Evolutionary conservation across 2,113 vertebrate species (phyloP).

Genomic region (Trogon surrucura): DNA sequence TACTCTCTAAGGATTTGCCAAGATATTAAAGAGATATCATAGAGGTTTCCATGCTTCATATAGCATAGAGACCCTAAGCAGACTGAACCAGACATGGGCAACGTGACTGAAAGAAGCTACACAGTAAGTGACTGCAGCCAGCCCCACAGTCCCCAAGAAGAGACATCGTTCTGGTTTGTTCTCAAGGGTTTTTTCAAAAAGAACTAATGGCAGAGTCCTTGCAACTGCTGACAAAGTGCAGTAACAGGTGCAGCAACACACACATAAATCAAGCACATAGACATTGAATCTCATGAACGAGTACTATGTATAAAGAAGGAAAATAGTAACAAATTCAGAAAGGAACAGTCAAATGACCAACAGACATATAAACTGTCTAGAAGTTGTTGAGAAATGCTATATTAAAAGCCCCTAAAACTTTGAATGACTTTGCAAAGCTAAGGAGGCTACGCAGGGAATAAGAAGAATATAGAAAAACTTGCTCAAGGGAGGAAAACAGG

Average conservation of each 20-base stretch:
- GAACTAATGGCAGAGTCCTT: not conserved
- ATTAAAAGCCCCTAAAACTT: not conserved
- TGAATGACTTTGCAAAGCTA: not conserved
- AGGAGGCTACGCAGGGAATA: not conserved
- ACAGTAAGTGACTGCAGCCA: not conserved
- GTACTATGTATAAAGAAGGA: not conserved
- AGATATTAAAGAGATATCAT: not conserved
- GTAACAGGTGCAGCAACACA: not conserved
- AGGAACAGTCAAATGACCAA: not conserved
- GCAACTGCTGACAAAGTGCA: not conserved
- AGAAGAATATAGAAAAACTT: not conserved
- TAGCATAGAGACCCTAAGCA: not conserved
- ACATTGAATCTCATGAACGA: not conserved
- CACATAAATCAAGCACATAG: not conserved
- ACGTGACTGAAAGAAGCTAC: not conserved
- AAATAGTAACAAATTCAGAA: not conserved
- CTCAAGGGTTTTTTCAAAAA: not conserved
- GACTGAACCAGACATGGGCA: not conserved
- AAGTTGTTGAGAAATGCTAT: not conserved
- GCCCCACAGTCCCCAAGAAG: too few relatives aligned
- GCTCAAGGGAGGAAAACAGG: not conserved
- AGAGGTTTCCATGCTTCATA: not conserved
- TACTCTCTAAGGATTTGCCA: not conserved
- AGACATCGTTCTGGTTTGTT: not conserved
- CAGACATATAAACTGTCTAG: not conserved